These are phyloP conservation scores for Archocentrus centrarchus DNA, from an alignment of 2,113 vertebrate genomes.

Conservation along the genomic window DNA sequence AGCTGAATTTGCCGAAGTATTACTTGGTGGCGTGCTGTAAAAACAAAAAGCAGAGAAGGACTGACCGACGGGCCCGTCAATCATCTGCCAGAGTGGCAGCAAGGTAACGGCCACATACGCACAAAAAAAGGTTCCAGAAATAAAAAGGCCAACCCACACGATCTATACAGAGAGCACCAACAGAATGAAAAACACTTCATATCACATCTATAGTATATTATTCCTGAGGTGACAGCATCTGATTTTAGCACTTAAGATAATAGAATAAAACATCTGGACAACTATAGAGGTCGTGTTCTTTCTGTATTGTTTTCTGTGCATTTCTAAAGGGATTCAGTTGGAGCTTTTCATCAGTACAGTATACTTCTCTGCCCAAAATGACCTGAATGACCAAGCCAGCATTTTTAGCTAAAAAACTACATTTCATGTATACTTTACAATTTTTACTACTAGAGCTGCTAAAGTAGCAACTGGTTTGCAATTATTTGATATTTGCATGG, in stretches of 20 bases:
- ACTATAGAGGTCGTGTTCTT: constrained; percentile 27
- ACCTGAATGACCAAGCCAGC: constrained; percentile 37
- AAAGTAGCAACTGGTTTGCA: background rate
- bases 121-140: constrained; percentile 78
- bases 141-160: constrained; percentile 85
- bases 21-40: constrained; percentile 41
- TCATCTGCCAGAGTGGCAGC: constrained; percentile 62
- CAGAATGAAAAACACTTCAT: constrained; percentile 77
- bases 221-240: constrained; percentile 82
- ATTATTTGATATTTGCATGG: background rate
- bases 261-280: constrained; percentile 44
- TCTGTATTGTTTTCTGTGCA: constrained; percentile 23
- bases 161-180: constrained; percentile 78
- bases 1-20: constrained; percentile 1
- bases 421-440: constrained; percentile 6
- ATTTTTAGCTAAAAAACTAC: constrained; percentile 10
- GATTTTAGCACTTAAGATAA: constrained; percentile 72
- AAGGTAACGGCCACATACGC: constrained; percentile 68
- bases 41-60: constrained; percentile 54
- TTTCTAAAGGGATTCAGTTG: constrained; percentile 7
- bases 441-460: background rate
- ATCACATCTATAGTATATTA: constrained; percentile 67
- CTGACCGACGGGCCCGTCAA: constrained; percentile 26
- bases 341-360: constrained; percentile 16
- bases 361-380: background rate